phyloP scores from a whole-genome alignment of 2,113 vertebrate species.

The Urocolius indicus region DNA sequence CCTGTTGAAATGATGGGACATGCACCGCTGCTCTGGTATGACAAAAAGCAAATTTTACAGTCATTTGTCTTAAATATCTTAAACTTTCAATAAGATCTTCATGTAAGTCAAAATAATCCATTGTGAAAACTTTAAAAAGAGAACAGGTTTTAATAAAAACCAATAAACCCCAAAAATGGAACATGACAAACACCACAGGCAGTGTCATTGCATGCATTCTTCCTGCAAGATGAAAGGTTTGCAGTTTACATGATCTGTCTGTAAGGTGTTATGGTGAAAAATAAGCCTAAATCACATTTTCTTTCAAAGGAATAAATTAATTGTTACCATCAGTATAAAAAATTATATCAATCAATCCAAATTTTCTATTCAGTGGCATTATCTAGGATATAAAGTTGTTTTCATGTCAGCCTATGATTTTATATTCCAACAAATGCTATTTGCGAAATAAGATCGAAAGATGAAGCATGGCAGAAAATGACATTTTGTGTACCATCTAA shows the following conservation, averaged over 20 bases:
- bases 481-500: conserved; percentile 72
- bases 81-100: background rate
- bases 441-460: conserved; percentile 68
- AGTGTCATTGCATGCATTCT: background rate
- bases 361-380: conserved; percentile 77
- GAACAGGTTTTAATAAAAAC: background rate
- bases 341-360: conserved; percentile 80
- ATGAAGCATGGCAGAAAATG: conserved; percentile 72
- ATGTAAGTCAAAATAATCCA: background rate
- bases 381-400: conserved; percentile 69
- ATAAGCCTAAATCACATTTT: conserved; percentile 70
- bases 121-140: background rate
- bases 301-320: conserved; percentile 76
- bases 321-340: conserved; percentile 78
- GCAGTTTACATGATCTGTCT: conserved; percentile 19
- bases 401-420: conserved; percentile 69
- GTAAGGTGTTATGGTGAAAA: conserved; percentile 51
- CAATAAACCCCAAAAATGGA: background rate
- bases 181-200: background rate
- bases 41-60: background rate
- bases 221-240: conserved; percentile 24
- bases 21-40: background rate
- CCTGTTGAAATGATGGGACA: background rate
- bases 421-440: conserved; percentile 75
- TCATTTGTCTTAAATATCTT: background rate